Evolutionary conservation across 1,140 invertebrate genomes (phyloP).

Genomic region (Acyrthosiphon pisum): DNA sequence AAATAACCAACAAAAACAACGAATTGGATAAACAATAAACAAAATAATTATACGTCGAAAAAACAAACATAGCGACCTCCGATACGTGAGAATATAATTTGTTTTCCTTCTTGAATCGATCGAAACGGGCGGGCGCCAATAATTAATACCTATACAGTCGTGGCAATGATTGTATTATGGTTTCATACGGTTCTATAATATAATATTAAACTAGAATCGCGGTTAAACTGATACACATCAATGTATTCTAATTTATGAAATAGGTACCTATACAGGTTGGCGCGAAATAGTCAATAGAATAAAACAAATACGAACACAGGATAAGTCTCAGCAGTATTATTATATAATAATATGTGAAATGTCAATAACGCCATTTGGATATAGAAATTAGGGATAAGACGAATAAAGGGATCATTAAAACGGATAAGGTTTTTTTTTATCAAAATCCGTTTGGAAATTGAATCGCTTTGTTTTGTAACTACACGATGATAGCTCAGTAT

Average conservation of each 20-base stretch:
- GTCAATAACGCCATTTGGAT: not conserved
- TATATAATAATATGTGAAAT: not conserved
- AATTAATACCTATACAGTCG: too few species aligned
- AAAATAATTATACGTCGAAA: not conserved
- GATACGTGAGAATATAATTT: not conserved
- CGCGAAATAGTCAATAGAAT: too few species aligned
- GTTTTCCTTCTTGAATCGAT: not conserved
- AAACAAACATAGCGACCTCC: not conserved
- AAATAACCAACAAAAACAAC: not conserved
- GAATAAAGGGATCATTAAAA: not conserved
- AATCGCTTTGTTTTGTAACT: not conserved
- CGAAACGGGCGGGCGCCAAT: not conserved
- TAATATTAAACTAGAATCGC: not conserved
- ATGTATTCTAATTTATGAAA: not conserved
- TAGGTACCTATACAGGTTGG: not conserved
- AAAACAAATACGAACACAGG: not conserved
- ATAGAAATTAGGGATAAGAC: not conserved
- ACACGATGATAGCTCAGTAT: not conserved
- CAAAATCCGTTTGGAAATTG: not conserved
- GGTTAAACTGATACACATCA: not conserved
- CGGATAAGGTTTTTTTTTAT: not conserved
- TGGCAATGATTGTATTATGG: not conserved
- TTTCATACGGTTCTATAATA: not conserved
- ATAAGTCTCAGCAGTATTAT: not conserved
- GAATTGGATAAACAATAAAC: not conserved